These are phyloP conservation scores for Beris chalybata DNA, from an alignment of 2,888 invertebrate species.

Conservation along the genomic window DNA sequence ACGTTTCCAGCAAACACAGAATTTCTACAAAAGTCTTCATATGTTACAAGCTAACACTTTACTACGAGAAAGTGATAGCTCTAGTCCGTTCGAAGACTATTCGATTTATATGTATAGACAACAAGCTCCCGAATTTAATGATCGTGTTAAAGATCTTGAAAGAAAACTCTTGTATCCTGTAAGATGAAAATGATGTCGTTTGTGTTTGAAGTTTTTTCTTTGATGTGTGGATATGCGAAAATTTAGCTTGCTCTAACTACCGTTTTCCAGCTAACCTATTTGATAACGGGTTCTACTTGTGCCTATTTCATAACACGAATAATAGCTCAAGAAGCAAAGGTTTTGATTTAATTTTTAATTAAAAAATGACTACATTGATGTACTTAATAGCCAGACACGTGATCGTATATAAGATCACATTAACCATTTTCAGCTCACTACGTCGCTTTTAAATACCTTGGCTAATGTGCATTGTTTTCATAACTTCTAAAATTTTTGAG, in stretches of 20 bases:
- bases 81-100: slow-evolving; percentile 75
- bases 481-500: no score
- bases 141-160: slow-evolving; percentile 80
- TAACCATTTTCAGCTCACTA: no score
- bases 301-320: no score
- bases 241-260: neutral
- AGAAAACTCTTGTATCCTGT: slow-evolving; percentile 73
- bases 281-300: no score
- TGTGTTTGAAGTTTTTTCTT: slow-evolving; percentile 34
- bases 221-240: slow-evolving; percentile 3
- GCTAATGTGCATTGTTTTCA: no score
- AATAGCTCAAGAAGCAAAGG: no score
- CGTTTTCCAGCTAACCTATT: no score
- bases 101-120: slow-evolving; percentile 84
- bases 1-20: slow-evolving; percentile 76
- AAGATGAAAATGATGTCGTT: slow-evolving; percentile 50
- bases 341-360: no score
- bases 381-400: no score
- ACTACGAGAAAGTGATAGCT: slow-evolving; percentile 62
- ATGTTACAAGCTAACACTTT: slow-evolving; percentile 77
- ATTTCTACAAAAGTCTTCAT: slow-evolving; percentile 82
- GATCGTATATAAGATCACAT: no score
- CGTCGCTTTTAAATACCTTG: no score
- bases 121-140: slow-evolving; percentile 81
- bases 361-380: no score